Evolutionary conservation across 1,140 invertebrate genomes (phyloP), one percentile per base, ranked within the genome.

Genomic region (Scaptodrosophila lebanonensis): DNA sequence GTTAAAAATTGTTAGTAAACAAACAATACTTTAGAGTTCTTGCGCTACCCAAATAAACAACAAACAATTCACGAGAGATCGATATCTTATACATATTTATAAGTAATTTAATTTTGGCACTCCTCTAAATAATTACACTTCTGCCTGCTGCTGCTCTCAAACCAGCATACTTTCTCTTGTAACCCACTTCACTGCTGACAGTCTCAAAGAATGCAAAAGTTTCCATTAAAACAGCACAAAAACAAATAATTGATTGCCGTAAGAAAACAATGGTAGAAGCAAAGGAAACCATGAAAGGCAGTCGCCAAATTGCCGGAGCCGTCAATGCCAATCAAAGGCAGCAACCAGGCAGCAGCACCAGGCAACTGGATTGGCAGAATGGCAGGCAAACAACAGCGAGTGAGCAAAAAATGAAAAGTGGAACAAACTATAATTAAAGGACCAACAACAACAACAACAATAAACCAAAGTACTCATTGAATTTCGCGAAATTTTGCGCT

Each of bases 241-340:
- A n/a, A n/a, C n/a, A n/a, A n/a, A n/a, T n/a, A 76, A 76, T 67
- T 77, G 72, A 77, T 67, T 76, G 71, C 40, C 30, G 22, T 16
- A 33, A 27, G 33, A 27, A 29, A 51, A 54, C 43, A 50, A 50
- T 45, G 29, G 30, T 16, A 13, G 17, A 16, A 45, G 30, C 15
- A 47, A 25, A 39, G 25, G 25, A 7, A 13, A 18, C 6, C 22
- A 16, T 9, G 7, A 27, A 52, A 27, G 29, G 32, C 38, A 25
- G 30, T 16, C 27, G 33, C 25, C 49, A 53, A 75, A 54, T 64
- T 64, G 66, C 52, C 51, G 38, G 22, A 65, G 49, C 35, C 56
- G 39, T 75, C 66, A 66, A 43, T 17, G 49, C 39, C 38, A 66
- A 61, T 54, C 71, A 57, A 53, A 39, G 42, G 20, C 13, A 44